Base-by-base conservation (phyloP, 35 echinoderm and acorn worm genomes). In the Ophioderma brevispina region DNA sequence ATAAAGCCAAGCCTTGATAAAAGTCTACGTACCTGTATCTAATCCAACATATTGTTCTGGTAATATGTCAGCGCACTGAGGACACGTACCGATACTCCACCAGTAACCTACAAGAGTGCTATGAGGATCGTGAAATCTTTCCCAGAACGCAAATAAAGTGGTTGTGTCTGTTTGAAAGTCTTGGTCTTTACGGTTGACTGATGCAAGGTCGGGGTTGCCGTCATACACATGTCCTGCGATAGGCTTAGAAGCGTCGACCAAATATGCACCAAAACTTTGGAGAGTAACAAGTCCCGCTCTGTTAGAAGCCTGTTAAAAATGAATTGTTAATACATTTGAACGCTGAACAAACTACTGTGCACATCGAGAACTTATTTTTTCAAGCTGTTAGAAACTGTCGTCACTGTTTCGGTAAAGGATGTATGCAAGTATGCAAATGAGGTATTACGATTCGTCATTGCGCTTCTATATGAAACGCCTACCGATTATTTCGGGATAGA, bases 51-150 rank as follows among this genome's bases (percentile, higher is more conserved):
- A 38, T 33, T 87, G 85, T 33, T 87, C 64, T 15, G 35, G 64
- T 21, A 87, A 39, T 11, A 87, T 32, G 37, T 87, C 75, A 40
- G 28, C 39, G 78, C 85, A 87, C 33, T 35, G 64, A 36, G 34
- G 32, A 78, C 85, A 87, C 0, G 70, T 87, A 0, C 87, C 87
- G 33, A 43, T 50, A 31, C 1, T 80, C 87, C 78, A 89, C 21
- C 75, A 79, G 46, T 89, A 89, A 35, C 78, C 87, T 33, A 80
- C 19, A 42, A 89, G 28, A n/a, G 43, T 3, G 36, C 76, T 89
- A 55, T 89, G 87, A 1, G 87, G 87, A 55, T 89, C 87, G 59
- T 89, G 37, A 56, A 89, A 89, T 23, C 76, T 78, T 80, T 89
- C 87, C 87, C 87, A 89, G 37, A 21, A 89, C 13, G 78, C 77